These are phyloP conservation scores for Eupithecia insigniata DNA, from an alignment of 2,888 invertebrate species.

Conservation along the genomic window DNA sequence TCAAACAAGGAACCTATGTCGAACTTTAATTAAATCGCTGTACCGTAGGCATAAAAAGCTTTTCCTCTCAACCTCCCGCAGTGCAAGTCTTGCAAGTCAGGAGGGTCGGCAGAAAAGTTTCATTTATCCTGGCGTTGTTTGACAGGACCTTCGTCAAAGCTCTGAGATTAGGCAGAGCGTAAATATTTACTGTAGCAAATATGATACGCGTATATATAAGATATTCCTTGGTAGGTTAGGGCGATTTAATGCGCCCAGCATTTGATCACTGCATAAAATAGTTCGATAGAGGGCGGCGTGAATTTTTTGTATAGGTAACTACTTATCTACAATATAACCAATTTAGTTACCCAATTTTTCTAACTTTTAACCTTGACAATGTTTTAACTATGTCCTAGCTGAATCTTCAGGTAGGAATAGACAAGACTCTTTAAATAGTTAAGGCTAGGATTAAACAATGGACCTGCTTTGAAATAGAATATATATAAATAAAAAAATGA, in stretches of 20 bases:
- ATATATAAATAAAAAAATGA: no score
- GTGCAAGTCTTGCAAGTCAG: slow-evolving; percentile 63
- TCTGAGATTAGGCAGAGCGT: slow-evolving; percentile 35
- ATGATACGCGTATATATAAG: neutral
- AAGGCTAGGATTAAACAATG: neutral
- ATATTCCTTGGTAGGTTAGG: neutral
- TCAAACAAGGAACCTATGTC: slow-evolving; percentile 29
- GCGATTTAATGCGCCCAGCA: no score
- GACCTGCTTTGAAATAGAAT: neutral
- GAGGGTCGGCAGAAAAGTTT: slow-evolving; percentile 63
- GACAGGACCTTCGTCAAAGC: slow-evolving; percentile 57
- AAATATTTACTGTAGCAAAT: slow-evolving; percentile 7
- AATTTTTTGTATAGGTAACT: no score
- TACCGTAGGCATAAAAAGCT: slow-evolving; percentile 32
- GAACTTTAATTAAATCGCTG: slow-evolving; percentile 34
- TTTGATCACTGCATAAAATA: neutral
- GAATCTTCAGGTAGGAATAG: neutral
- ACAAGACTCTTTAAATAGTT: neutral
- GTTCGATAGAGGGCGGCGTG: neutral
- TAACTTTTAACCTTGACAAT: no score
- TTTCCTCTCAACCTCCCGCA: slow-evolving; percentile 33
- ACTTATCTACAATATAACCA: no score
- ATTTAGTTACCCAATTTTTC: no score
- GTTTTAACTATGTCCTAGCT: neutral
- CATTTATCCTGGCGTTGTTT: slow-evolving; percentile 61